phyloP scores from a whole-genome alignment of 2,888 invertebrate species.

The Muschampia plurimacula region DNA sequence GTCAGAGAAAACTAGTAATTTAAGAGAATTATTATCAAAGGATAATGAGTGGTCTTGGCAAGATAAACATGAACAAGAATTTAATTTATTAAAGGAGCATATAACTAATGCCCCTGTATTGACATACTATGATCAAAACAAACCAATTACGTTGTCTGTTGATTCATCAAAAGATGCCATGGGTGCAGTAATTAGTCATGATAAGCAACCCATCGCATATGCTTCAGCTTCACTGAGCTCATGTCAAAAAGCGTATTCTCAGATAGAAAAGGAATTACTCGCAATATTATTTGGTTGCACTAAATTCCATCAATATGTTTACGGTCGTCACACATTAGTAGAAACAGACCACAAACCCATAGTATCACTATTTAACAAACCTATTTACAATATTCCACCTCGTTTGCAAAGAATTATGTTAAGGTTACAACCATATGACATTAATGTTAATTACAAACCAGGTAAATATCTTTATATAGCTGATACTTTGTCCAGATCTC shows the following conservation, averaged over 20 bases:
- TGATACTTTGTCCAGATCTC: conserved; percentile 32
- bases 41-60: conserved; percentile 49
- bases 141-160: conserved; percentile 41
- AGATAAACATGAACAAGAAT: conserved; percentile 46
- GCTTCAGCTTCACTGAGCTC: conserved; percentile 43
- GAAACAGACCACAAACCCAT: conserved; percentile 45
- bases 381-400: conserved; percentile 20
- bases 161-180: conserved; percentile 45
- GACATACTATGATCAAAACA: conserved; percentile 43
- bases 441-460: conserved; percentile 34
- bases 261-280: conserved; percentile 46
- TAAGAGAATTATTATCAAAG: conserved; percentile 47
- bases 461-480: conserved; percentile 32
- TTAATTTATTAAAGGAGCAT: conserved; percentile 38
- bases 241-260: conserved; percentile 33
- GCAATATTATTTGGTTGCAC: conserved; percentile 42
- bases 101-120: conserved; percentile 45
- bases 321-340: conserved; percentile 40
- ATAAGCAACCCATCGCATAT: conserved; percentile 48
- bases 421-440: conserved; percentile 27
- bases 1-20: conserved; percentile 35
- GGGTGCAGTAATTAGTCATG: conserved; percentile 47
- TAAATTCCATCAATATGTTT: conserved; percentile 46
- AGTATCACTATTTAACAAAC: conserved; percentile 3
- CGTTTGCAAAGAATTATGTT: conserved; percentile 39